Percentiles rank a stretch among this genome's conserved stretches.
These are phyloP conservation scores for Dinomys branickii DNA, from an alignment of 2,113 vertebrate species.

Conservation along the genomic window DNA sequence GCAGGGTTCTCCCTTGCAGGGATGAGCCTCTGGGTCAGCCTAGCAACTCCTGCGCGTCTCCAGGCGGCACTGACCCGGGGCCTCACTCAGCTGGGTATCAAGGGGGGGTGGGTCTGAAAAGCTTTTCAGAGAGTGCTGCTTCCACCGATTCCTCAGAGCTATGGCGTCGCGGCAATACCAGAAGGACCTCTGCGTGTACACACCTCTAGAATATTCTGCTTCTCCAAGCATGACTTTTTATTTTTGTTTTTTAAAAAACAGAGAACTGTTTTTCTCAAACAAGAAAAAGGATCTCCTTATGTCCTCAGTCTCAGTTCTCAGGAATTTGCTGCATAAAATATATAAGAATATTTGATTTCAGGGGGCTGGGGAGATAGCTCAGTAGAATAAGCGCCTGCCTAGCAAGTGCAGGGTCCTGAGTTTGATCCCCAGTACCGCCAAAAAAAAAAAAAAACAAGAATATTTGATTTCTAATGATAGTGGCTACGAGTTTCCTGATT, in stretches of 20 bases:
- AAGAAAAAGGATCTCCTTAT: not conserved
- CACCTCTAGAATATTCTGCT: not conserved
- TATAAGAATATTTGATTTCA: slow-evolving; percentile 35
- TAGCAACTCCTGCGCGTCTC: not conserved
- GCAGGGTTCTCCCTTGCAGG: not conserved
- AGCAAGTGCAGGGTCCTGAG: no score
- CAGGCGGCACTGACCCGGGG: accelerated
- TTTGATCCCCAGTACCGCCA: no score
- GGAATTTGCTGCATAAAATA: not conserved
- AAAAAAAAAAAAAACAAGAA: no score
- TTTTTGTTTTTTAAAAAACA: not conserved
- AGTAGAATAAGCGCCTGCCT: no score
- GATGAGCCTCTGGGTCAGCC: not conserved
- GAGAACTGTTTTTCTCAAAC: not conserved
- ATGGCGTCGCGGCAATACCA: not conserved
- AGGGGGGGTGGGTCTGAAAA: not conserved
- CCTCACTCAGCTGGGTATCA: not conserved
- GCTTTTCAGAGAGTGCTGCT: not conserved
- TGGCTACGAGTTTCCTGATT: not conserved
- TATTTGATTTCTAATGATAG: not conserved
- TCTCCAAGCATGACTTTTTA: not conserved
- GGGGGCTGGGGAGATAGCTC: no score
- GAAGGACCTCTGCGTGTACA: not conserved
- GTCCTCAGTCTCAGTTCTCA: not conserved
- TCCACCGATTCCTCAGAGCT: not conserved